Base-by-base conservation (phyloP, 2,888 invertebrate genomes). In the Zhuqinia jingwanae region DNA sequence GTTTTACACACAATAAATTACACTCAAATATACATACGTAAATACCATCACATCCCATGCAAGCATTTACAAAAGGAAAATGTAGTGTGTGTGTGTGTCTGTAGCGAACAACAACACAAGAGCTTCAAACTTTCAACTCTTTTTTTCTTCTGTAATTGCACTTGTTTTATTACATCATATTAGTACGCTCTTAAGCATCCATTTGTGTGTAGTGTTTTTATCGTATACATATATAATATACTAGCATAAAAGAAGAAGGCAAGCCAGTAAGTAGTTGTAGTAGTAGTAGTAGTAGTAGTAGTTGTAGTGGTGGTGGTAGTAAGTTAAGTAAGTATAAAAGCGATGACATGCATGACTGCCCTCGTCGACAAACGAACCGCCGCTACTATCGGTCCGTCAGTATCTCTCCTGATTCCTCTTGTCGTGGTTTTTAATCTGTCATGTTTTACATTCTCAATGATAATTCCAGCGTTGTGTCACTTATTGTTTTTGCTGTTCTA, bases 341-440 rank as follows among this genome's bases (percentile, higher is more conserved):
- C 82, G 70, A 85, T 80, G 75, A 77, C 63, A 86, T 86, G 86
- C 86, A 86, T 86, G 86, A 86, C 86, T 86, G 81, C 86, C 81
- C 75, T 60, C 58, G 47, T 60, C 58, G 47, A 81, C 86, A 86
- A 86, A 80, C 80, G 84, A 84, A 77, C 77, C 84, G 84, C 84
- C 84, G 47, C 77, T 58, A 63, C 78, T 60, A 22, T 58, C 75
- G 65, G 25, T 63, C 42, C 45, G 42, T 63, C 60, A 47, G 60
- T 47, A 63, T 36, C 78, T 78, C 47, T 45, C 27, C 25, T 47
- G 45, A 25, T 47, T 63, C 68, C 11, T 17, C 63, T 80, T 80
- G 73, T 85, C 75, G 56, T 85, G 83, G 82, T 45, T 81, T 86
- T 75, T 85, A 86, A 86, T 86, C 86, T 81, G 86, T 86, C 86